phyloP scores from a whole-genome alignment of 2,113 vertebrate species.

The Rhabdornis inornatus region DNA sequence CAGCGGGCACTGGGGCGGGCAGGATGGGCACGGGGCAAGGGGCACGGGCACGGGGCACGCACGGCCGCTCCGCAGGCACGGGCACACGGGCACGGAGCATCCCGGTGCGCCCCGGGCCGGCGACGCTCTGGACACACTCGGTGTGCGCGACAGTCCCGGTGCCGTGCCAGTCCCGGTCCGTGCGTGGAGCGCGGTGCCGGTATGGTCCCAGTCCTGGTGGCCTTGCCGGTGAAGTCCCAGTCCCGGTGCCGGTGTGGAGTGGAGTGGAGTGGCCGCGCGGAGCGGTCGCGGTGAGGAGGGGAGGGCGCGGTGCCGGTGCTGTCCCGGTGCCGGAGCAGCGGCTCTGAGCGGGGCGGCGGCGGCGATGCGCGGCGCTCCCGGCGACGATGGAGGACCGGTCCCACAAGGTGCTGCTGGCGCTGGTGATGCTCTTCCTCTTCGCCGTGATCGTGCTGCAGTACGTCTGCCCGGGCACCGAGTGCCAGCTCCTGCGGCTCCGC shows the following conservation, averaged over 20 bases:
- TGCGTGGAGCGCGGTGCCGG: neutral
- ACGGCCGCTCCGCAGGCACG: rapidly evolving
- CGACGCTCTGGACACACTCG: neutral
- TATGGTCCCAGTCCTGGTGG: neutral
- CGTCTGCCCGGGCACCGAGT: conserved; percentile 89
- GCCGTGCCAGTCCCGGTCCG: too few relatives aligned
- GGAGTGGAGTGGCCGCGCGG: too few relatives aligned
- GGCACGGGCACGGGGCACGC: too few relatives aligned
- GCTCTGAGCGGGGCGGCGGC: conserved; percentile 5
- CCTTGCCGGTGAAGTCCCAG: too few relatives aligned
- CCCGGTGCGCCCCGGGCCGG: neutral
- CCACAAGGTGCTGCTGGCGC: conserved; percentile 81
- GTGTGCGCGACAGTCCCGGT: neutral
- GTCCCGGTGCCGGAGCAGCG: neutral
- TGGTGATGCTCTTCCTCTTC: conserved; percentile 89
- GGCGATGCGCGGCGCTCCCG: conserved; percentile 69
- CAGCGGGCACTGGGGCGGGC: neutral
- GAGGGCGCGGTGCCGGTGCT: neutral
- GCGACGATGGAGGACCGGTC: conserved; percentile 94
- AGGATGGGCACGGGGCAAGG: rapidly evolving
- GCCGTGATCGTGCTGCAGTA: conserved; percentile 92
- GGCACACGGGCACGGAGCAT: neutral
- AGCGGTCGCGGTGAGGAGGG: neutral
- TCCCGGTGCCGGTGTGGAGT: too few relatives aligned
- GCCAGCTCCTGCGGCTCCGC: conserved; percentile 82